Percentiles rank a stretch among this genome's conserved stretches.
phyloP scores from a whole-genome alignment of 2,797 vertebrate genomes.

The Aratinga solstitialis region DNA sequence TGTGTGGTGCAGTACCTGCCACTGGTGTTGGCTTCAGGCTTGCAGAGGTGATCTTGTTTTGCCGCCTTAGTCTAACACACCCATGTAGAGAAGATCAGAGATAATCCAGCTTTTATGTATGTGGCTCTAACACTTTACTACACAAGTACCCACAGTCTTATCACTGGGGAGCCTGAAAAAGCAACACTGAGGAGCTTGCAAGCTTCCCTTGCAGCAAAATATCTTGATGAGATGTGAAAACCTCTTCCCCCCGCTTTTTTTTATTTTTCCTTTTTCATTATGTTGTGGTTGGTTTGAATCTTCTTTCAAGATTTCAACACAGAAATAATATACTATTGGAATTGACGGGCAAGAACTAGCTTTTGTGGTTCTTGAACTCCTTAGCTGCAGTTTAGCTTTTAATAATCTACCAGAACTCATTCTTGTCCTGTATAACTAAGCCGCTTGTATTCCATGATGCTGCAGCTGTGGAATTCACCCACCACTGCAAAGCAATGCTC shows the following conservation, averaged over 20 bases:
- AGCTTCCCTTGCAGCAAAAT: constrained; percentile 12
- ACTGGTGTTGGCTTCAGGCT: neutral
- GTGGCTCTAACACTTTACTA: neutral
- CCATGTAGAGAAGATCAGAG: neutral
- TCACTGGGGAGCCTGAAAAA: neutral
- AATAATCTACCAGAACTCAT: constrained; percentile 23
- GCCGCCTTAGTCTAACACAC: neutral
- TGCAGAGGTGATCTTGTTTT: neutral
- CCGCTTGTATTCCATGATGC: constrained; percentile 14
- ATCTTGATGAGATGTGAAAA: neutral
- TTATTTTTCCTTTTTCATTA: neutral
- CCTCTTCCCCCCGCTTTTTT: rapidly evolving
- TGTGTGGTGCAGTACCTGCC: neutral
- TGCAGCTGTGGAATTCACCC: constrained; percentile 22
- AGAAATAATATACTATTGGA: constrained; percentile 1
- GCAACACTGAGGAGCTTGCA: neutral
- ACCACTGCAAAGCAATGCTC: neutral
- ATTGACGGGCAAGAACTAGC: constrained; percentile 23
- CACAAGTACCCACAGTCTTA: neutral
- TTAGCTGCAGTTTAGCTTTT: neutral
- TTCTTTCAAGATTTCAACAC: neutral
- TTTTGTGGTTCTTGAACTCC: constrained; percentile 39
- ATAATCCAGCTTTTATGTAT: neutral
- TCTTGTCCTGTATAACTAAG: constrained; percentile 34
- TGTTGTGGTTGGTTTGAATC: constrained; percentile 7